Evolutionary conservation across 2,888 invertebrate genomes (phyloP), one percentile per base, ranked within the genome.

Genomic region (Xylota sylvarum): DNA sequence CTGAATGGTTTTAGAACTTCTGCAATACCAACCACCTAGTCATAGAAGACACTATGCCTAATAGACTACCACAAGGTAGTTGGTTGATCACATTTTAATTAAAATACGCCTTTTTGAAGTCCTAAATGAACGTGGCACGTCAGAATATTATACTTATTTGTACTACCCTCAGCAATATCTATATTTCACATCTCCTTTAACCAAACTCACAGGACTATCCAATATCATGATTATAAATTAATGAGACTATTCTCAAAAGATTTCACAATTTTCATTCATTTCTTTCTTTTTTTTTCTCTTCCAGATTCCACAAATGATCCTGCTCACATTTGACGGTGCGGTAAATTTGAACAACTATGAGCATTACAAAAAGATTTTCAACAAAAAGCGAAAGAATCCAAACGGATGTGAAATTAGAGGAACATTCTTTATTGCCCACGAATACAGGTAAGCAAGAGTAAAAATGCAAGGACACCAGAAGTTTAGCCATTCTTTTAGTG

Each of bases 351-450:
- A 98, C 92, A 98, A 98, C 93, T 97, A 95, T 92, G 96, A 97
- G 87, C 95, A 96, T 90, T 98, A 98, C 93, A 95, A 95, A 91
- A 96, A 96, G 93, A 96, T 98, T 73, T 97, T 98, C 92, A 95
- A 95, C 90, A 95, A 94, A 82, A 95, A 96, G 91, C 94, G 96
- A 88, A 94, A 95, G 90, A 98, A 98, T 93, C 97, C 98, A 56
- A 98, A 98, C 91, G 97, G 96, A 14, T 98, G 98, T 90, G 94
- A 96, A 14, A 96, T 98, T 88, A 95, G 95, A 88, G 98, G 97
- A 83, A 98, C 98, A 4, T 98, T 98, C 94, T 98, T 98, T 93
- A 94, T 98, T 88, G 96, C 98, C 5, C 98, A 98, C 92, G 96
- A 96, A 91, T 96, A 96, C 93, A 95, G 95, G 95, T 95, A 92